phyloP scores from a whole-genome alignment of 1,140 invertebrate species.

The Telenomus remus region DNA sequence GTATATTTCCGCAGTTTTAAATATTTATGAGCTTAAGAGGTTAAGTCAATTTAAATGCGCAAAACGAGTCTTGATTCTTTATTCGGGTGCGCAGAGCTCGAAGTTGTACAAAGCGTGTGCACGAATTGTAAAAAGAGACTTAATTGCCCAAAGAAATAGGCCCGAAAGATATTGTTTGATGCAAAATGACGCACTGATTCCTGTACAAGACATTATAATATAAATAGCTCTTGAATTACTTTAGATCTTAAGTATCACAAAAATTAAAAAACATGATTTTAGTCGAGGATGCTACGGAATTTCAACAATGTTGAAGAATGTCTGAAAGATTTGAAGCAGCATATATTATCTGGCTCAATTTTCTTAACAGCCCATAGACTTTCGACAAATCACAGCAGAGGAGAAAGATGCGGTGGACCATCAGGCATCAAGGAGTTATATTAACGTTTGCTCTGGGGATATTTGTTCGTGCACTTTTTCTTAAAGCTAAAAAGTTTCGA shows the following conservation, averaged over 20 bases:
- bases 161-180: slow-evolving; percentile 34
- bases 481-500: slow-evolving; percentile 30
- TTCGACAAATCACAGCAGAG: slow-evolving; percentile 56
- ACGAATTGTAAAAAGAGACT: slow-evolving; percentile 11
- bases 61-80: slow-evolving; percentile 39
- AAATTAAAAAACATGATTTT: too few relatives aligned
- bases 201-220: too few relatives aligned
- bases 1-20: slow-evolving; percentile 48
- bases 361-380: slow-evolving; percentile 58
- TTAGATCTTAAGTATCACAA: too few relatives aligned
- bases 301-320: slow-evolving; percentile 24
- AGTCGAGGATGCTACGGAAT: slow-evolving; percentile 1
- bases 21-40: slow-evolving; percentile 55
- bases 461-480: slow-evolving; percentile 49
- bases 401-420: slow-evolving; percentile 44
- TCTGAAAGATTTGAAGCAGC: slow-evolving; percentile 65
- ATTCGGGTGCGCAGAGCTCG: slow-evolving; percentile 14
- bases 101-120: slow-evolving; percentile 15
- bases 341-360: slow-evolving; percentile 58
- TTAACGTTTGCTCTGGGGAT: slow-evolving; percentile 49
- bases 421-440: slow-evolving; percentile 56
- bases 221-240: too few relatives aligned
- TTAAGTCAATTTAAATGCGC: slow-evolving; percentile 52
- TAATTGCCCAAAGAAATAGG: slow-evolving; percentile 10
- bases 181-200: slow-evolving; percentile 40